Evolutionary conservation across 2,113 vertebrate species (phyloP).

Genomic region (Ammospiza nelsoni): DNA sequence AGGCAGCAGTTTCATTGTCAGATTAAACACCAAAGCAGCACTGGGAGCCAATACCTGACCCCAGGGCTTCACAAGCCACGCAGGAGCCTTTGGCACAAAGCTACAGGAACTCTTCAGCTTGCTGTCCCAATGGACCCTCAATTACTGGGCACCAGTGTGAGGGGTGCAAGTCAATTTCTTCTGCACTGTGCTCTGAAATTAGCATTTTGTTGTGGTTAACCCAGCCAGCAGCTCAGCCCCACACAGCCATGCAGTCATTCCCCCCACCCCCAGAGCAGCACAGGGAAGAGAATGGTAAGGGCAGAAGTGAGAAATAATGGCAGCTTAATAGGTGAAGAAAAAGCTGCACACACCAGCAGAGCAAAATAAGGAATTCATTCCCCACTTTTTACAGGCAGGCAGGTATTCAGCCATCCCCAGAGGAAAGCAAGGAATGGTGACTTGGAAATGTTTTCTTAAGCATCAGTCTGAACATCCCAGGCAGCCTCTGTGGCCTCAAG

Average conservation of each 20-base stretch:
- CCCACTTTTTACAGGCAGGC: fast-evolving
- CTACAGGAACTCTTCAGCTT: background rate
- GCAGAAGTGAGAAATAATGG: background rate
- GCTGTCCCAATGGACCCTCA: background rate
- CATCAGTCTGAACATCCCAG: background rate
- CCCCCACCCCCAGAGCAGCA: background rate
- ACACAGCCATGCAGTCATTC: background rate
- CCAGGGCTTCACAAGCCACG: background rate
- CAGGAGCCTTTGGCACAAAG: background rate
- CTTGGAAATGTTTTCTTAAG: background rate
- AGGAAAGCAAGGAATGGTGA: background rate
- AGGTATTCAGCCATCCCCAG: background rate
- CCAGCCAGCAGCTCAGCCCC: background rate
- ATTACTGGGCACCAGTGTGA: background rate
- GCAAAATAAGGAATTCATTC: background rate
- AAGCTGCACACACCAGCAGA: background rate
- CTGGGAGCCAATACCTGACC: background rate
- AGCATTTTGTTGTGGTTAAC: background rate
- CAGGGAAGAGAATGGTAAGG: background rate
- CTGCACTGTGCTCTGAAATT: background rate
- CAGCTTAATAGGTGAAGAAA: background rate
- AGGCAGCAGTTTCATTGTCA: background rate
- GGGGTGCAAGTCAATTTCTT: background rate
- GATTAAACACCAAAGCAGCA: background rate
- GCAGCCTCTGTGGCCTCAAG: background rate